These are phyloP conservation scores for Phymorhynchus buccinoides DNA, from an alignment of 1,140 invertebrate species.

Conservation along the genomic window DNA sequence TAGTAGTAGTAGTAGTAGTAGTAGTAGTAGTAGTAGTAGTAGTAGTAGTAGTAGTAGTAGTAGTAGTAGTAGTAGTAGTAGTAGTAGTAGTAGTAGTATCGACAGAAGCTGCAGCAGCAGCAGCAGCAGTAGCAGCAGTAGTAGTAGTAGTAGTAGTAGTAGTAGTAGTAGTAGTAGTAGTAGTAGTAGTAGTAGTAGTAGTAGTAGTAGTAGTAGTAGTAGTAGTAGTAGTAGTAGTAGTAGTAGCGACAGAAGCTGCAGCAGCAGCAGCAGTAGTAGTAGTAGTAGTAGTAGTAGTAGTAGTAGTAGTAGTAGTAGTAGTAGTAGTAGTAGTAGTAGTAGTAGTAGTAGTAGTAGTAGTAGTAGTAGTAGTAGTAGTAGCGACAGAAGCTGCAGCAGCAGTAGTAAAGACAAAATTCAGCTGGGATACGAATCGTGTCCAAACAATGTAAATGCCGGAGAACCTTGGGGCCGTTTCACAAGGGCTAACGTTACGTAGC, in stretches of 20 bases:
- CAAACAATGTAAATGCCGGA: too few relatives aligned
- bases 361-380: too few relatives aligned
- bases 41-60: slow-evolving; percentile 23
- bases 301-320: slow-evolving; percentile 28
- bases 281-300: slow-evolving; percentile 18
- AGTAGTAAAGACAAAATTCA: too few relatives aligned
- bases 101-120: neutral
- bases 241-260: too few relatives aligned
- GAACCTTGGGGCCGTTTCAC: too few relatives aligned
- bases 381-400: too few relatives aligned
- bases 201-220: slow-evolving; percentile 31
- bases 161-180: slow-evolving; percentile 37
- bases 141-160: slow-evolving; percentile 35
- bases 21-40: slow-evolving; percentile 30
- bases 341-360: too few relatives aligned
- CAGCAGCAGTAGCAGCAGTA: slow-evolving; percentile 14
- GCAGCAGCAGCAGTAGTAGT: too few relatives aligned
- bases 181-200: slow-evolving; percentile 36
- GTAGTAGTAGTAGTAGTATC: slow-evolving; percentile 19
- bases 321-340: slow-evolving; percentile 10
- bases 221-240: slow-evolving; percentile 30
- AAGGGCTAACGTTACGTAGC: too few relatives aligned
- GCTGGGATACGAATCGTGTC: too few relatives aligned
- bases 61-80: slow-evolving; percentile 5
- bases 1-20: slow-evolving; percentile 34